Evolutionary conservation across 2,888 invertebrate genomes (phyloP), one percentile per base, ranked within the genome.

Genomic region (Mylabris sibirica): DNA sequence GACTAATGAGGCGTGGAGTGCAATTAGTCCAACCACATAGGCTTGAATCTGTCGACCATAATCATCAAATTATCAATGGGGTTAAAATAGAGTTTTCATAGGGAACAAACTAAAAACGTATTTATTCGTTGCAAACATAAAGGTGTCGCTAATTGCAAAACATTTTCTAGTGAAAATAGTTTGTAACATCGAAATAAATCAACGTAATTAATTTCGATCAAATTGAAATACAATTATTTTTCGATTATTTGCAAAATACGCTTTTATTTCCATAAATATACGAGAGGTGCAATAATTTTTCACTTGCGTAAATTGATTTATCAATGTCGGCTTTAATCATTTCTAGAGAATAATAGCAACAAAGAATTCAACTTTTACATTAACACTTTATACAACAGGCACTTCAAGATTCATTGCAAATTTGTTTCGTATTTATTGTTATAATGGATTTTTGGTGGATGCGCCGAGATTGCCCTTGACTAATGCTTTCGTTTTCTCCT

Each of bases 241-340:
- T n/a, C 17, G n/a, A n/a, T 44, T 44, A 44, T 44, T 44, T 44
- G 12, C 6, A 44, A 44, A 44, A 44, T 44, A 14, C 11, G 12
- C 44, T 17, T 8, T 3, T 17, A 44, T 44, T 44, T 17, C n/a
- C 44, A 44, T 44, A 44, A 44, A 44, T 44, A 17, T 8, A 44
- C n/a, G n/a, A 44, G n/a, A 6, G 44, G 44, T 6, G 14, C 14
- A n/a, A 57, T n/a, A n/a, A 26, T 57, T 26, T 26, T 6, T 24
- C 57, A 26, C 26, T 26, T 26, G 24, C 4, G 6, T 14, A 57
- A 26, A 57, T 57, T 6, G 11, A 12, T 24, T 57, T n/a, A 57
- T 57, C 57, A 57, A 57, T 24, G 11, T 26, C 26, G 57, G 3
- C 57, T 57, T 57, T 57, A 57, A 57, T 57, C 57, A 57, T 4